These are phyloP conservation scores for Deilephila porcellus DNA, from an alignment of 2,888 invertebrate genomes.

Conservation along the genomic window DNA sequence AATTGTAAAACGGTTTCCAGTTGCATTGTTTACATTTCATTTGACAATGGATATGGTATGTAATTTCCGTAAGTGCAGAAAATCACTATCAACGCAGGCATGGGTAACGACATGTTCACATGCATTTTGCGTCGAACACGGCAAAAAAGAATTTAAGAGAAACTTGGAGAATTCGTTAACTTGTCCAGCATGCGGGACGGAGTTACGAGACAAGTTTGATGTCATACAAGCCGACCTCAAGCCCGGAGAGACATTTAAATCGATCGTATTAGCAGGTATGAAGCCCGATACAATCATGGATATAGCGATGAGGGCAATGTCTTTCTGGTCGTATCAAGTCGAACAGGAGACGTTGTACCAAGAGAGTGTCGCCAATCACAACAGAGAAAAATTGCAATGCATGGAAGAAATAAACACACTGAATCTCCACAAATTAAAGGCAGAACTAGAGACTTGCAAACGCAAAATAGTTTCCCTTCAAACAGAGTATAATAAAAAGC, in stretches of 20 bases:
- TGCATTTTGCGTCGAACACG: slow-evolving; percentile 83
- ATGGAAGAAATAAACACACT: slow-evolving; percentile 76
- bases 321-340: slow-evolving; percentile 82
- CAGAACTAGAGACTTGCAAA: slow-evolving; percentile 77
- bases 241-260: slow-evolving; percentile 81
- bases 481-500: slow-evolving; percentile 73
- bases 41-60: slow-evolving; percentile 73
- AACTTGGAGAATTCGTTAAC: slow-evolving; percentile 73
- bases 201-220: slow-evolving; percentile 80
- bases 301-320: slow-evolving; percentile 83
- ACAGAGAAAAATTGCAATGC: slow-evolving; percentile 75
- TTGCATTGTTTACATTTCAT: neutral
- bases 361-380: slow-evolving; percentile 77
- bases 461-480: slow-evolving; percentile 75
- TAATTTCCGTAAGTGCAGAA: slow-evolving; percentile 82
- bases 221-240: slow-evolving; percentile 81
- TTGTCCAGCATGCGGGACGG: slow-evolving; percentile 81
- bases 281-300: slow-evolving; percentile 83
- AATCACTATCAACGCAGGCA: slow-evolving; percentile 73
- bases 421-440: slow-evolving; percentile 76
- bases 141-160: slow-evolving; percentile 77
- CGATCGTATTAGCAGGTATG: slow-evolving; percentile 82
- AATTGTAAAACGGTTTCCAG: neutral
- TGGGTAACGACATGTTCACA: slow-evolving; percentile 84
- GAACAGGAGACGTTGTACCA: slow-evolving; percentile 82